A percentile compares a stretch with the other conserved stretches of the same genome.
phyloP scores from a whole-genome alignment of 2,113 vertebrate species.

The Otocyon megalotis region DNA sequence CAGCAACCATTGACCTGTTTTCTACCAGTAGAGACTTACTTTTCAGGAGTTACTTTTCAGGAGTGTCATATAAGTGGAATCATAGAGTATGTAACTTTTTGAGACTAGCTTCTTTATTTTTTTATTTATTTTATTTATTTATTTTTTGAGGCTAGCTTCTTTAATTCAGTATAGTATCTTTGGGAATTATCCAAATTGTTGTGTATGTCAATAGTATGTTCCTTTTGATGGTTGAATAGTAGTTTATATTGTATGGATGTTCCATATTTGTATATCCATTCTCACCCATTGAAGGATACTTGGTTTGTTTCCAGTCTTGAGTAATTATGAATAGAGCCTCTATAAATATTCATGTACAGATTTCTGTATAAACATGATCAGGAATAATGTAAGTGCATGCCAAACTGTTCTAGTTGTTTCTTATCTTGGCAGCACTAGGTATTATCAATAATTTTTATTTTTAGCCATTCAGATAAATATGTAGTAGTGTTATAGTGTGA shows the following conservation, averaged over 20 bases:
- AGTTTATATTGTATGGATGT: neutral
- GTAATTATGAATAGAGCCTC: neutral
- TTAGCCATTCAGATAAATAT: neutral
- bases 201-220: neutral
- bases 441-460: neutral
- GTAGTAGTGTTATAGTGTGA: neutral
- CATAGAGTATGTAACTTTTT: neutral
- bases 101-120: neutral
- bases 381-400: neutral
- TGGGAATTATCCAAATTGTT: neutral
- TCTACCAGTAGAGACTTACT: neutral
- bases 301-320: neutral
- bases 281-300: neutral
- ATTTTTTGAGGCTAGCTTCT: neutral
- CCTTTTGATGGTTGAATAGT: neutral
- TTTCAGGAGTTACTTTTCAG: conserved; percentile 23
- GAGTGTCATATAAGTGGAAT: neutral
- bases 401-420: neutral
- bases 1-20: neutral
- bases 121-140: no score
- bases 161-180: neutral
- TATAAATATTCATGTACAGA: neutral
- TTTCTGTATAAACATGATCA: neutral
- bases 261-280: neutral
- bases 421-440: neutral